Base-by-base conservation (phyloP, 2,888 invertebrate genomes). In the Scaptomyza reducta region DNA sequence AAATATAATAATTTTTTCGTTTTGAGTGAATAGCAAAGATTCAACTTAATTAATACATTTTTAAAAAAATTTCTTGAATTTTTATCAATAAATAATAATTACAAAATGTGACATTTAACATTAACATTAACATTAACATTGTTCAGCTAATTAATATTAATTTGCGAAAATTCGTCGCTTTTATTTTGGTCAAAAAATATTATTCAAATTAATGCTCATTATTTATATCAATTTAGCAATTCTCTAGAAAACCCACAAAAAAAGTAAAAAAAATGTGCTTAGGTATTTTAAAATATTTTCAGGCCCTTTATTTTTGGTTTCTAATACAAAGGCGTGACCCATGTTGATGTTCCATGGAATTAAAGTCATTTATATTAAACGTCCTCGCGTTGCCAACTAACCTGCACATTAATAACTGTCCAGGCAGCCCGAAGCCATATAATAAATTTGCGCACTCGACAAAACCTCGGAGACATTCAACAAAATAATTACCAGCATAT, bases 401-500 rank as follows among this genome's bases (percentile, higher is more conserved):
- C 78, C 87, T 83, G 60, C 49, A 71, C 79, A 88, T 86, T 87
- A 71, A 82, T 82, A 74, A 68, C 69, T 56, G 64, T 73, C 76
- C 70, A 41, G 61, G 54, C 67, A 55, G 53, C 50, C 29, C 62
- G 51, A 74, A 70, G 62, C 66, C 60, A 66, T 60, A 64, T 71
- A 84, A 82, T 82, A 82, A 82, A 82, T 82, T 79, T 65, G 57
- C 50, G 40, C 45, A 68, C 64, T 50, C 56, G 44, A 51, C 75
- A 73, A 87, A 85, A 81, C 86, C 86, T 79, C 65, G 62, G 69
- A 70, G 86, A 82, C 86, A 85, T 82, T 76, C 71, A 88, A 79
- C 88, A 82, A 88, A 88, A 84, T 84, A 84, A 84, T 84, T 84
- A 88, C 83, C 87, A 87, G 81, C 83, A 88, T 84, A 84, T 84